Base-by-base conservation (phyloP, 2,113 vertebrate genomes). In the Oenanthe melanoleuca region DNA sequence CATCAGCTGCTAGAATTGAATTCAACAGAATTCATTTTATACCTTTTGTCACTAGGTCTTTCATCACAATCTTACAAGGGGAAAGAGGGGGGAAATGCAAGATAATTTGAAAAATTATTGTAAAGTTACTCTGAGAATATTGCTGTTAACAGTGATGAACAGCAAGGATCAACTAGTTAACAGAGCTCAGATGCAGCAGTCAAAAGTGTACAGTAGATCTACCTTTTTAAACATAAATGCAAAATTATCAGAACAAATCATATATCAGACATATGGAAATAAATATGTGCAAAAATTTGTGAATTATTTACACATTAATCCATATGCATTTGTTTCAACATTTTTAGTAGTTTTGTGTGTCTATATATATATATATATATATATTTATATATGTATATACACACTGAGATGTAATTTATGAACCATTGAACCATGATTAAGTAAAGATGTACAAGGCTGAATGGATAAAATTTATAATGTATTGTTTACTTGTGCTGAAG, bases 131-230 rank as follows among this genome's bases (percentile, higher is more conserved):
- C 8, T 66, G 38, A 80, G 15, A 40, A 47, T 66, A 73, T 74
- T 91, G 26, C 14, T 70, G 3, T 74, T 55, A 71, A 52, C 2
- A 63, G 22, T 44, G 29, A 57, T 24, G 16, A 63, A 37, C 10
- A 80, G 26, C 7, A 67, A 44, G 61, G 20, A 42, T 50, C 1
- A 71, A 55, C 69, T 79, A 53, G 2, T 63, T 84, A 60, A n/a
- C 21, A 85, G 52, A 92, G 86, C 75, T 80, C 80, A 88, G 85
- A 95, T 82, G 95, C 95, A 96, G 93, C 93, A 95, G 94, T 97
- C 93, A 97, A 95, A 96, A 97, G 93, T 83, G 63, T 85, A 55
- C 87, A 94, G 92, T 97, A 96, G 93, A 80, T 60, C 55, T 92
- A 88, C 79, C 6, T 67, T 90, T 90, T 78, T 55, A 60, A 31